phyloP scores from a whole-genome alignment of 2,888 invertebrate genomes.

The Merodon equestris region DNA sequence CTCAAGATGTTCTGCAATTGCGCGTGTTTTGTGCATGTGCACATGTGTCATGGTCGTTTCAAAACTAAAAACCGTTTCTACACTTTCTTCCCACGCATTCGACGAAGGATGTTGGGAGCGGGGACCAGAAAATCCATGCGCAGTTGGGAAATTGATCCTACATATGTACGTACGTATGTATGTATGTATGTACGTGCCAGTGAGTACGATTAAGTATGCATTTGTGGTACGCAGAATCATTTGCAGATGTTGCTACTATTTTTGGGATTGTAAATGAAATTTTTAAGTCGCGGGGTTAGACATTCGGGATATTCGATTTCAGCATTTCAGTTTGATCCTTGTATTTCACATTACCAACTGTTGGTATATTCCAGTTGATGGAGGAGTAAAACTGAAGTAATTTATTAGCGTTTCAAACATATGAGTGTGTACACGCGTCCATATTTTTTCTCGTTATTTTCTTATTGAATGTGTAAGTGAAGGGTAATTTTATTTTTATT shows the following conservation, averaged over 20 bases:
- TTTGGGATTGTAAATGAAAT: constrained; percentile 48
- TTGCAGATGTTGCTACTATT: constrained; percentile 57
- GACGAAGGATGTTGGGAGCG: constrained; percentile 10
- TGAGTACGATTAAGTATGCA: too few species aligned
- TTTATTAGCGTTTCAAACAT: too few species aligned
- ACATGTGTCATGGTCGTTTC: constrained; percentile 37
- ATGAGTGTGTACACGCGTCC: too few species aligned
- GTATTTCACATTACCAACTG: constrained; percentile 25
- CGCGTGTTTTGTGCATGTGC: constrained; percentile 40
- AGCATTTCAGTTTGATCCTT: constrained; percentile 25
- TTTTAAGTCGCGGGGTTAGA: constrained; percentile 34
- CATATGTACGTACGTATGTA: too few species aligned
- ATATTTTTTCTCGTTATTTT: too few species aligned
- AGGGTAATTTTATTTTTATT: too few species aligned
- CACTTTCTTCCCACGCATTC: constrained; percentile 52
- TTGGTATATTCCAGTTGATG: neutral
- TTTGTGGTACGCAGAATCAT: constrained; percentile 38
- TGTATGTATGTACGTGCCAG: neutral
- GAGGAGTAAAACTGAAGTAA: constrained; percentile 16
- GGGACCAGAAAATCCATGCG: constrained; percentile 43
- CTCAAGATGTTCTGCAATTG: constrained; percentile 54
- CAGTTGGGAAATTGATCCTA: constrained; percentile 51
- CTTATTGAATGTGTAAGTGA: too few species aligned
- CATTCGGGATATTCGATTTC: constrained; percentile 41
- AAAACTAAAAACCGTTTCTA: constrained; percentile 10